Conservation (phyloP, 1,140 invertebrate species). For the Phymorhynchus buccinoides region DNA sequence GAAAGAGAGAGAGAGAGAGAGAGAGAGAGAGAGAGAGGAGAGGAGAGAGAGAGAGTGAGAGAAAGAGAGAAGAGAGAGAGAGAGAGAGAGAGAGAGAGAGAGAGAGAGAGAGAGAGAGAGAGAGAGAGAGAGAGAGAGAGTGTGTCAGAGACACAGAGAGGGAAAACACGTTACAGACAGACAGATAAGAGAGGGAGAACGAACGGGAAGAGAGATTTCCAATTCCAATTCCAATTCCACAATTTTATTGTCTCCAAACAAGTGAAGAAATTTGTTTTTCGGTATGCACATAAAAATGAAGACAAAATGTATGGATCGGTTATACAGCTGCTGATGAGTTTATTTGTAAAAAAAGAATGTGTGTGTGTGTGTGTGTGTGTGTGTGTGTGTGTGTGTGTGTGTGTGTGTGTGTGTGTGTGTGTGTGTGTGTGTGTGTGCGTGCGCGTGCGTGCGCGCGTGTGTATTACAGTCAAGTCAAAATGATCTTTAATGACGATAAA, state of each 20-base stretch:
- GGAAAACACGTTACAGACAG: too few species aligned
- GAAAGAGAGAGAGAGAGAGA: background rate
- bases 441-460: too few species aligned
- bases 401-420: conserved; percentile 21
- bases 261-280: too few species aligned
- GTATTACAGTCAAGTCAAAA: too few species aligned
- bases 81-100: conserved; percentile 6
- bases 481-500: too few species aligned
- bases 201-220: background rate
- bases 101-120: background rate
- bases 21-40: background rate
- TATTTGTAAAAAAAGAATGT: too few species aligned
- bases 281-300: too few species aligned
- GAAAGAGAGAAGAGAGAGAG: background rate
- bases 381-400: background rate
- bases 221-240: too few species aligned
- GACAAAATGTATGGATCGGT: too few species aligned
- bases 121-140: background rate
- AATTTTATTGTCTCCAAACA: too few species aligned
- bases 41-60: background rate
- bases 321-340: too few species aligned
- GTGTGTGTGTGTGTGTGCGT: conserved; percentile 14
- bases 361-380: background rate
- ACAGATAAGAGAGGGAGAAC: too few species aligned
- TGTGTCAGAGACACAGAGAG: background rate